Percentiles rank a stretch among this genome's conserved stretches.
phyloP scores from a whole-genome alignment of 2,797 vertebrate species.

The Alosa sapidissima region DNA sequence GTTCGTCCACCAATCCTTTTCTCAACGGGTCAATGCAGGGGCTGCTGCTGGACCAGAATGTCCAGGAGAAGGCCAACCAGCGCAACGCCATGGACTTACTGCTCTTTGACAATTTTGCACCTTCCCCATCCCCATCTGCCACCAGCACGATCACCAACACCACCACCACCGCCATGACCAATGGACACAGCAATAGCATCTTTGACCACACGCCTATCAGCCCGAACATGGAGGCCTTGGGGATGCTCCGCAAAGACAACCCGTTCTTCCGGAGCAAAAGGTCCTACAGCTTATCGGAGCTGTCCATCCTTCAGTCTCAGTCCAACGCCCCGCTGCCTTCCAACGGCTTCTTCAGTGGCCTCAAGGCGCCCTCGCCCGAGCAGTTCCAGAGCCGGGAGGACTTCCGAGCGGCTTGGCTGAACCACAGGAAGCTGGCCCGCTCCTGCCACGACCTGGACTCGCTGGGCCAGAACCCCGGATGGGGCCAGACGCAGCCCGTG shows the following conservation, averaged over 20 bases:
- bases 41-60: slow-evolving; percentile 60
- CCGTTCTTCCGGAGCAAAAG: slow-evolving; percentile 93
- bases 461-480: slow-evolving; percentile 92
- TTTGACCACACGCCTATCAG: slow-evolving; percentile 69
- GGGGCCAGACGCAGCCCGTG: slow-evolving; percentile 96
- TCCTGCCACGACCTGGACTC: slow-evolving; percentile 95
- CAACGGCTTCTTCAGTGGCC: slow-evolving; percentile 81
- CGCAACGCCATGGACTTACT: slow-evolving; percentile 78
- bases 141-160: slow-evolving; percentile 54
- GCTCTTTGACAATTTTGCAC: slow-evolving; percentile 77
- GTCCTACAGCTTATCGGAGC: slow-evolving; percentile 93
- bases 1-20: slow-evolving; percentile 82
- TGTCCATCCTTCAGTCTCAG: slow-evolving; percentile 89
- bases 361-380: slow-evolving; percentile 90
- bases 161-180: slow-evolving; percentile 60
- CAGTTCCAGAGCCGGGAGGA: slow-evolving; percentile 96
- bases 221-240: slow-evolving; percentile 58
- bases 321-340: slow-evolving; percentile 70
- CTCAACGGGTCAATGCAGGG: slow-evolving; percentile 62
- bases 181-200: slow-evolving; percentile 73
- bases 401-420: slow-evolving; percentile 93
- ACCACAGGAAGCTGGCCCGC: slow-evolving; percentile 91
- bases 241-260: slow-evolving; percentile 78
- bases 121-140: slow-evolving; percentile 60
- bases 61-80: slow-evolving; percentile 57